Evolutionary conservation across 2,113 vertebrate genomes (phyloP).

Genomic region (Mormoops blainvillei): DNA sequence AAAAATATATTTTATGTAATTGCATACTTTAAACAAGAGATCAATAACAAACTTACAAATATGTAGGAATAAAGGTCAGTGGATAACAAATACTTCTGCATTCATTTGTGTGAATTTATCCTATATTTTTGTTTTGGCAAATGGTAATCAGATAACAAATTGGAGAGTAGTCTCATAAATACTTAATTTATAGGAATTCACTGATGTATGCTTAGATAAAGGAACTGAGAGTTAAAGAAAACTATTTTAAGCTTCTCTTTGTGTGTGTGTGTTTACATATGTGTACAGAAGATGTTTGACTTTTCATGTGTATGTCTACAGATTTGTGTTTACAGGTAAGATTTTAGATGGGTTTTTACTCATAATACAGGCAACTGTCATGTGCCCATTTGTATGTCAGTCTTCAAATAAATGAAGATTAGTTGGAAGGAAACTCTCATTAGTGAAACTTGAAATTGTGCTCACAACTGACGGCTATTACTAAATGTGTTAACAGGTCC

Average conservation of each 20-base stretch:
- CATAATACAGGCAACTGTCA: neutral
- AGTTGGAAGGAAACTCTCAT: slow-evolving; percentile 11
- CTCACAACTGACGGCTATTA: slow-evolving; percentile 43
- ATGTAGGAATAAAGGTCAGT: slow-evolving; percentile 20
- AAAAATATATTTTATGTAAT: slow-evolving; percentile 38
- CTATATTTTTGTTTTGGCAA: neutral
- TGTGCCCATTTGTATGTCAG: slow-evolving; percentile 42
- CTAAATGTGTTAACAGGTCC: neutral
- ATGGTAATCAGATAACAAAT: neutral
- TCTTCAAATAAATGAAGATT: slow-evolving; percentile 20
- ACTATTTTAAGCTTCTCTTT: neutral
- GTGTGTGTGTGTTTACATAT: neutral
- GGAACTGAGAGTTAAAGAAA: neutral
- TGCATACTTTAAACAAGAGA: slow-evolving; percentile 18
- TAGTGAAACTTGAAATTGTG: neutral
- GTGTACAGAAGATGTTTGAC: neutral
- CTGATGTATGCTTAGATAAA: neutral
- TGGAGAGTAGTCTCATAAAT: neutral
- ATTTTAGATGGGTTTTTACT: neutral
- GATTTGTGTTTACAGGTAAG: neutral
- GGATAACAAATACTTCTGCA: neutral
- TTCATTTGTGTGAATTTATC: neutral
- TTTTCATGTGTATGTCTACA: neutral
- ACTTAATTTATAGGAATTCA: neutral
- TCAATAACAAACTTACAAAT: neutral